Evolutionary conservation across 53 echinoderm and acorn worm genomes (phyloP).

Genomic region (Astropecten irregularis): DNA sequence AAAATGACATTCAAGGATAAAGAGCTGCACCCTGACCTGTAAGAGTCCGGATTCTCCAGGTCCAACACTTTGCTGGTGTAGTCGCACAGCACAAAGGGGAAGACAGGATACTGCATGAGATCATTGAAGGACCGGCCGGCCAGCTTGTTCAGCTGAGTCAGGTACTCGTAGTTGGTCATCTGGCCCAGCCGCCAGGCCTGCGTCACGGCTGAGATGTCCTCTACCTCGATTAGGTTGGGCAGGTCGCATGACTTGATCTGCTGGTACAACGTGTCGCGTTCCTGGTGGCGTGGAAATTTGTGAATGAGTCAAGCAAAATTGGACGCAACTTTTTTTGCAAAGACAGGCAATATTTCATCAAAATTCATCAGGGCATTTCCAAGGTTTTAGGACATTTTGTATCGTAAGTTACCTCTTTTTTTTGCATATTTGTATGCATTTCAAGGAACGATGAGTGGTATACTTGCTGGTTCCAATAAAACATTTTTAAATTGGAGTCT

Average conservation of each 20-base stretch:
- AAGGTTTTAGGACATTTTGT: no score
- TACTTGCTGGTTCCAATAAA: no score
- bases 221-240: conserved; percentile 83
- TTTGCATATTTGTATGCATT: no score
- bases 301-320: background rate
- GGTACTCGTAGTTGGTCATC: conserved; percentile 97
- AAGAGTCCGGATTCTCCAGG: conserved; percentile 49
- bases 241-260: conserved; percentile 73
- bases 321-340: no score
- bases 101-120: conserved; percentile 96
- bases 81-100: conserved; percentile 83
- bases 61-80: conserved; percentile 70
- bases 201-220: conserved; percentile 81
- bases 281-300: conserved; percentile 40
- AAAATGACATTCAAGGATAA: no score
- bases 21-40: conserved; percentile 52
- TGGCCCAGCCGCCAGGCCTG: conserved; percentile 86
- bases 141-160: conserved; percentile 92
- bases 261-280: conserved; percentile 75
- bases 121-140: conserved; percentile 95
- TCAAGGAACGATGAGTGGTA: no score
- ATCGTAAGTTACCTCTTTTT: no score
- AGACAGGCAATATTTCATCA: no score
- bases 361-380: no score
- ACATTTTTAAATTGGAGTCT: no score